Evolutionary conservation across 2,888 invertebrate genomes (phyloP), one percentile per base, ranked within the genome.

Genomic region (Cremastinae sp.): DNA sequence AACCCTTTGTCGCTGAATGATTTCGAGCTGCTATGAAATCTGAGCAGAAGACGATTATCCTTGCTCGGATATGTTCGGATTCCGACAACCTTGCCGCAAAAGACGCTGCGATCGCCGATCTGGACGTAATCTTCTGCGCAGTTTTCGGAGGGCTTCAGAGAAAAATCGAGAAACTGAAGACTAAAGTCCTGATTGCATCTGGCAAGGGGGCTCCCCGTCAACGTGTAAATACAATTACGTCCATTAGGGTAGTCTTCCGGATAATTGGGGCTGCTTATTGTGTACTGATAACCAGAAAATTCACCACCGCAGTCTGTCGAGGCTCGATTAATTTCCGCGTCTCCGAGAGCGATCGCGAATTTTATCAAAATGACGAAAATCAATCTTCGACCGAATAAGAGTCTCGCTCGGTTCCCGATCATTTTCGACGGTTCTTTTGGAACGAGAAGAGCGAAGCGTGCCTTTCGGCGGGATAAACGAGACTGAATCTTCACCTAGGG

Each of bases 101-200:
- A 84, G 3, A 90, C 86, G 78, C 91, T 89, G 43, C 86, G 84
- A 68, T 90, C 85, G 0, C 90, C 91, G 51, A 93, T 89, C 79
- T 91, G 90, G 53, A 93, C 81, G 71, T 91, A 90, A 84, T 92
- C 92, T 45, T 90, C 90, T 3, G 81, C 83, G 84, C 93, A 93
- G 72, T 91, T 90, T 4, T 84, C 79, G 2, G 92, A 91, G 0
- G 90, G 74, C 79, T 90, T 90, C 45, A 93, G 75, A 71, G 90
- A 84, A 79, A 93, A 93, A 82, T 93, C 91, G 47, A 92, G 83
- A 81, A 93, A 92, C 80, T 92, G 91, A 34, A 93, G 87, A 74
- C 91, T 90, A 81, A 91, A 93, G 54, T 90, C 88, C 56, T 91
- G 91, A 10, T 91, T 89, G 78, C 92, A 93, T 4, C 87, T 79